A percentile compares a stretch with the other conserved stretches of the same genome.
These are phyloP conservation scores for Molossus molossus DNA, from an alignment of 2,797 vertebrate species.

Conservation along the genomic window DNA sequence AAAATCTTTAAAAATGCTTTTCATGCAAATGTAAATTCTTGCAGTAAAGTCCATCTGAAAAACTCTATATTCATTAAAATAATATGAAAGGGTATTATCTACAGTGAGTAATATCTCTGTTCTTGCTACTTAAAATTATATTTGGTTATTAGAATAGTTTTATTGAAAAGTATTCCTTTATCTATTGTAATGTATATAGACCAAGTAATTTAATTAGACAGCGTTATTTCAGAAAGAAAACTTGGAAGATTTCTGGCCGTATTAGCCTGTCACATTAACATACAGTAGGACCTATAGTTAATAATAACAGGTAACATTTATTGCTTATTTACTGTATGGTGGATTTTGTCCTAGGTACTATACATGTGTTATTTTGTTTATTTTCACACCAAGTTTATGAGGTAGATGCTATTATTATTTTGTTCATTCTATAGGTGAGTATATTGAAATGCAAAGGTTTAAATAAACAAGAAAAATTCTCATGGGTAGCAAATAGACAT, in stretches of 20 bases:
- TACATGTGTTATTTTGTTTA: neutral
- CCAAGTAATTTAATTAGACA: slow-evolving; percentile 27
- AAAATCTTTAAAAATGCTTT: slow-evolving; percentile 46
- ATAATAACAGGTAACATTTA: neutral
- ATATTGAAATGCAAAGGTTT: neutral
- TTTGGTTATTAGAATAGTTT: slow-evolving; percentile 34
- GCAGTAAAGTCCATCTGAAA: neutral
- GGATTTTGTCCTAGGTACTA: neutral
- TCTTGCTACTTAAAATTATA: slow-evolving; percentile 30
- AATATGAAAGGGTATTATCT: neutral
- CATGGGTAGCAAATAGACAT: neutral
- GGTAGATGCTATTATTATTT: neutral
- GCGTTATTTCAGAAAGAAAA: slow-evolving; percentile 16
- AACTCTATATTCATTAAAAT: slow-evolving; percentile 33
- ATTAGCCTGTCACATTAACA: neutral
- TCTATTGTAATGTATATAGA: neutral
- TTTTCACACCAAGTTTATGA: neutral
- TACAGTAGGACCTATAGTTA: neutral
- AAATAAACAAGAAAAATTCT: neutral
- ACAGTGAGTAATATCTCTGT: neutral
- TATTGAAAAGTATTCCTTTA: slow-evolving; percentile 40
- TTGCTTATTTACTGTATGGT: neutral
- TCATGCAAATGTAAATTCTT: slow-evolving; percentile 35
- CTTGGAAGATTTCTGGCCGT: neutral
- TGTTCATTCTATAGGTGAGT: neutral